These are phyloP conservation scores for Luffia ferchaultella DNA, from an alignment of 2,888 invertebrate species.

Conservation along the genomic window DNA sequence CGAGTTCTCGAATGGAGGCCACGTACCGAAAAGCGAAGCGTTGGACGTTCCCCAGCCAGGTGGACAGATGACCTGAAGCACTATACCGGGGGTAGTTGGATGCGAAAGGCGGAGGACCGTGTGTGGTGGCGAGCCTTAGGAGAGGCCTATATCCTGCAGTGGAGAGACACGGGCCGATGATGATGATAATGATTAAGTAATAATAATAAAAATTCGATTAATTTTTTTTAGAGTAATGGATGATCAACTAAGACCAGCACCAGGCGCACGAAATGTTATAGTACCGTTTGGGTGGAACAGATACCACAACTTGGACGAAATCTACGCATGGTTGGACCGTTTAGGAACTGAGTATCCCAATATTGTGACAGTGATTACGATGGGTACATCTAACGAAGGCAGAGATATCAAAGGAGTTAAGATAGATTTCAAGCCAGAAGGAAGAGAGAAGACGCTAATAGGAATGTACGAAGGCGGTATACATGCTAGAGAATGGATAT, in stretches of 20 bases:
- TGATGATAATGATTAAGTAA: too few relatives aligned
- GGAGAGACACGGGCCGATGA: too few relatives aligned
- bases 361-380: conserved; percentile 51
- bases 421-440: conserved; percentile 43
- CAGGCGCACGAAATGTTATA: conserved; percentile 26
- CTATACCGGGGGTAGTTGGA: too few relatives aligned
- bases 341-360: conserved; percentile 51
- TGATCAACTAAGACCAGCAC: conserved; percentile 38
- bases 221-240: conserved; percentile 48
- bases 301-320: conserved; percentile 68
- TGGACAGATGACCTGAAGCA: too few relatives aligned
- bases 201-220: too few relatives aligned
- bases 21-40: too few relatives aligned
- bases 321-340: conserved; percentile 67
- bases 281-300: conserved; percentile 54
- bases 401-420: conserved; percentile 66
- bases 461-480: conserved; percentile 70
- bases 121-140: too few relatives aligned
- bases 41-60: too few relatives aligned
- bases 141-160: too few relatives aligned
- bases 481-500: conserved; percentile 81
- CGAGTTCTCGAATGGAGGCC: too few relatives aligned
- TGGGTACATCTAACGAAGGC: conserved; percentile 69
- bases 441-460: conserved; percentile 33
- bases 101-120: too few relatives aligned